Percentiles rank a stretch among this genome's conserved stretches.
Evolutionary conservation across 1,140 invertebrate species (phyloP).

Genomic region (Drosophila yakuba): DNA sequence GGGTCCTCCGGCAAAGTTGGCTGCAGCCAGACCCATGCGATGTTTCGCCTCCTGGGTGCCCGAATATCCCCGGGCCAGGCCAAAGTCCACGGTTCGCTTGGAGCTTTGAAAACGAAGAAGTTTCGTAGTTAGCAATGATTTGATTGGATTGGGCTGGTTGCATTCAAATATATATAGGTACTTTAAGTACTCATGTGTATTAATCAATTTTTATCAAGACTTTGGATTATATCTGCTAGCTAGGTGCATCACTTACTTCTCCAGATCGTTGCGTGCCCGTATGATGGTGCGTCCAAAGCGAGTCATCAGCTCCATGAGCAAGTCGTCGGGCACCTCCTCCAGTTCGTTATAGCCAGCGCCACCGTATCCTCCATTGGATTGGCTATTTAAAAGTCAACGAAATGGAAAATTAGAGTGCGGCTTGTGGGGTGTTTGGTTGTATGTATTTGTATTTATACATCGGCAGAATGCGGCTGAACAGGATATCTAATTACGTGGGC

Average conservation of each 20-base stretch:
- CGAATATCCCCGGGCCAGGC: conserved; percentile 93
- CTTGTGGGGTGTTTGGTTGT: background rate
- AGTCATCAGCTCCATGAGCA: conserved; percentile 87
- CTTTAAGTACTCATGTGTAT: too few species aligned
- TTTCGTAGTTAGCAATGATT: background rate
- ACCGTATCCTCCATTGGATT: conserved; percentile 61
- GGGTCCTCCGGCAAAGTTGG: conserved; percentile 94
- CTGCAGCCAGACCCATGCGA: conserved; percentile 93
- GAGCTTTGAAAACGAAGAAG: conserved; percentile 85
- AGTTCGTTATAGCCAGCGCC: conserved; percentile 74
- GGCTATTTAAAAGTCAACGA: conserved; percentile 59
- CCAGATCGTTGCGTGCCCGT: conserved; percentile 86
- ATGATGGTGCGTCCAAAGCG: conserved; percentile 87
- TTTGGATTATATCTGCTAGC: too few species aligned
- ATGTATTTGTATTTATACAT: background rate
- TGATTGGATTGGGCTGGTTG: too few species aligned
- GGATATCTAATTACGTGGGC: conserved; percentile 57
- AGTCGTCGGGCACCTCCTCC: conserved; percentile 84
- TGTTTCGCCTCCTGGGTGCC: conserved; percentile 95
- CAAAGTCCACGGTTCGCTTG: conserved; percentile 92
- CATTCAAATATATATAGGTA: too few species aligned
- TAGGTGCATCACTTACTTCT: conserved; percentile 85
- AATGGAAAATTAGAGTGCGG: conserved; percentile 67
- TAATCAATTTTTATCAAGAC: too few species aligned
- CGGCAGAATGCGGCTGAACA: conserved; percentile 33